These are phyloP conservation scores for Aphelenchoides besseyi DNA, from an alignment of 1,140 invertebrate species.

Conservation along the genomic window DNA sequence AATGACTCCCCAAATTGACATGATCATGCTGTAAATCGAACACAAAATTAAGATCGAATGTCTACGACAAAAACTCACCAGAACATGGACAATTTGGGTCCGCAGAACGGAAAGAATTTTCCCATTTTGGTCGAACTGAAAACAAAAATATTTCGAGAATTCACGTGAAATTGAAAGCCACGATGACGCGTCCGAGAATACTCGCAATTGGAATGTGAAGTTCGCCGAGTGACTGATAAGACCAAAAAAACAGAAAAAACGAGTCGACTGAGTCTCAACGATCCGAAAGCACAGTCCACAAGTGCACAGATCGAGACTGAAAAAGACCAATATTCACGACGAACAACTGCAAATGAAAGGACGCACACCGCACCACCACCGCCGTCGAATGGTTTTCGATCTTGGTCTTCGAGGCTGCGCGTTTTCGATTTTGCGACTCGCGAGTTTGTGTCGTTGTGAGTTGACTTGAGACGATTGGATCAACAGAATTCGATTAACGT, in stretches of 20 bases:
- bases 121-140: conserved; percentile 38
- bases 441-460: too few species aligned
- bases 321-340: too few species aligned
- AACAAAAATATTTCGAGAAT: too few species aligned
- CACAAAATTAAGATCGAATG: conserved; percentile 14
- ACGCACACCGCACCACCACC: neutral
- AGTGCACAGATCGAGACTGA: neutral
- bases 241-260: conserved; percentile 8
- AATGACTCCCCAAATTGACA: conserved; percentile 61
- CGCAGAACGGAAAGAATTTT: conserved; percentile 59
- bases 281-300: neutral
- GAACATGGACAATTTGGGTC: conserved; percentile 61
- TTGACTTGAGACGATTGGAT: too few species aligned
- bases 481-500: too few species aligned
- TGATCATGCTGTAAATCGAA: conserved; percentile 56
- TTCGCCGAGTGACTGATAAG: neutral
- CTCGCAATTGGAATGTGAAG: neutral
- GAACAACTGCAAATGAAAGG: neutral
- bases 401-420: conserved; percentile 16
- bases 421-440: neutral
- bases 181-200: neutral
- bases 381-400: conserved; percentile 31
- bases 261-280: neutral
- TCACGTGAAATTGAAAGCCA: neutral
- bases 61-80: conserved; percentile 49